A percentile compares a stretch with the other conserved stretches of the same genome.
These are phyloP conservation scores for Rhyacichthys aspro DNA, from an alignment of 2,797 vertebrate species.

Conservation along the genomic window DNA sequence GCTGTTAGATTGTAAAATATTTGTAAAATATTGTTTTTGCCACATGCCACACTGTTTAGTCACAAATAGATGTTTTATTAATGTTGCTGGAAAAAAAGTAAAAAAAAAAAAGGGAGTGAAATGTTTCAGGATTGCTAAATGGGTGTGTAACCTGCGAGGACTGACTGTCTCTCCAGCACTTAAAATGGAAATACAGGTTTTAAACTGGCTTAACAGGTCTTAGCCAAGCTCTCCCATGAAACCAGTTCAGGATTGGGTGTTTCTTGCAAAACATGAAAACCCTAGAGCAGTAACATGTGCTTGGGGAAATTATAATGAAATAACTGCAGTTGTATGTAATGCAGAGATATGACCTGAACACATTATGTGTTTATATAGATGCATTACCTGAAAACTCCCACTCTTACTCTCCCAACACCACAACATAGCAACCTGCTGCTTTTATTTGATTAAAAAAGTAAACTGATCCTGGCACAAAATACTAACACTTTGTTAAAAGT, in stretches of 20 bases:
- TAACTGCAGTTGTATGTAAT: too few species aligned
- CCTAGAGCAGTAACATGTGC: neutral
- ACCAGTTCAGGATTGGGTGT: neutral
- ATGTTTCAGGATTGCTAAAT: neutral
- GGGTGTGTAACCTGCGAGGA: conserved; percentile 1
- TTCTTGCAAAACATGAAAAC: neutral
- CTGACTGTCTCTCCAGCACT: conserved; percentile 6
- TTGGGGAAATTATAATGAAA: neutral
- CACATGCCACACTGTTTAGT: neutral
- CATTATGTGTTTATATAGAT: too few species aligned
- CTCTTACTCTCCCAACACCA: too few species aligned
- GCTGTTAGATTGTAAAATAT: too few species aligned
- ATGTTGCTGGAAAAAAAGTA: too few species aligned
- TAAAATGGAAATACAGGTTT: conserved; percentile 20
- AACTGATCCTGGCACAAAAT: too few species aligned
- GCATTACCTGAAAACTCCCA: too few species aligned
- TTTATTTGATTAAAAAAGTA: too few species aligned
- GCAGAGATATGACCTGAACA: too few species aligned
- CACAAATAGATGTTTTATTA: neutral
- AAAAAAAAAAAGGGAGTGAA: neutral
- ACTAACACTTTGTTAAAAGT: neutral
- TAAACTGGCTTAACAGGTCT: conserved; percentile 41
- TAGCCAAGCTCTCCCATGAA: neutral
- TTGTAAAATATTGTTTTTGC: neutral
- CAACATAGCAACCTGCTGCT: too few species aligned